phyloP scores from a whole-genome alignment of 1,140 invertebrate species.

The Diplogasteroides magnus region DNA sequence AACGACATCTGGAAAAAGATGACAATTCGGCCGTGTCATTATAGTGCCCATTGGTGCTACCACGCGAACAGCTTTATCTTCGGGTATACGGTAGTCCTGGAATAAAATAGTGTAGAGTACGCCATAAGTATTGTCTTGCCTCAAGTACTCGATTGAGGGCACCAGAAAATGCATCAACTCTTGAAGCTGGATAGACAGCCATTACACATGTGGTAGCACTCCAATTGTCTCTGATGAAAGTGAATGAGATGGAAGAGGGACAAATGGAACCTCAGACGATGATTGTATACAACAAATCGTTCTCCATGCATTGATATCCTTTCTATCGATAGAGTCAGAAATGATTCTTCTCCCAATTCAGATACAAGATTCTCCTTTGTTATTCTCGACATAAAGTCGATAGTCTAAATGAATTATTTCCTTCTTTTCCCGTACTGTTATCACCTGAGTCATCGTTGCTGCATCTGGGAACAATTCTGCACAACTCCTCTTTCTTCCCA shows the following conservation, averaged over 20 bases:
- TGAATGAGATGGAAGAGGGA: not conserved
- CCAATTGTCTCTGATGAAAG: not conserved
- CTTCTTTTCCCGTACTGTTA: too few relatives aligned
- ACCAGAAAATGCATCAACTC: not conserved
- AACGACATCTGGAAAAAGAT: not conserved
- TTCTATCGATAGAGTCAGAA: not conserved
- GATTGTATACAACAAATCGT: not conserved
- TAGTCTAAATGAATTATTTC: not conserved
- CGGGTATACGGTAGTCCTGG: not conserved
- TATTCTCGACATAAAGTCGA: not conserved
- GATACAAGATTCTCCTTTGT: not conserved
- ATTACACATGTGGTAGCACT: not conserved
- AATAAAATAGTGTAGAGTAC: too few relatives aligned
- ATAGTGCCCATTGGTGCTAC: not conserved
- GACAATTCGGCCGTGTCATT: not conserved
- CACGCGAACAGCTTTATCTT: not conserved
- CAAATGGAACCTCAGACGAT: not conserved
- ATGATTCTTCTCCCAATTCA: not conserved
- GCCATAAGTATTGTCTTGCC: too few relatives aligned
- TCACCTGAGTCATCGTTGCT: not conserved
- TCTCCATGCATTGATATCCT: not conserved
- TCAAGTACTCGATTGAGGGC: not conserved
- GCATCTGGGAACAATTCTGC: not conserved
- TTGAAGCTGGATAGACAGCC: not conserved
- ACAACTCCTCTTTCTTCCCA: not conserved